phyloP scores from a whole-genome alignment of 2,113 vertebrate species.

The Dicerorhinus sumatrensis region DNA sequence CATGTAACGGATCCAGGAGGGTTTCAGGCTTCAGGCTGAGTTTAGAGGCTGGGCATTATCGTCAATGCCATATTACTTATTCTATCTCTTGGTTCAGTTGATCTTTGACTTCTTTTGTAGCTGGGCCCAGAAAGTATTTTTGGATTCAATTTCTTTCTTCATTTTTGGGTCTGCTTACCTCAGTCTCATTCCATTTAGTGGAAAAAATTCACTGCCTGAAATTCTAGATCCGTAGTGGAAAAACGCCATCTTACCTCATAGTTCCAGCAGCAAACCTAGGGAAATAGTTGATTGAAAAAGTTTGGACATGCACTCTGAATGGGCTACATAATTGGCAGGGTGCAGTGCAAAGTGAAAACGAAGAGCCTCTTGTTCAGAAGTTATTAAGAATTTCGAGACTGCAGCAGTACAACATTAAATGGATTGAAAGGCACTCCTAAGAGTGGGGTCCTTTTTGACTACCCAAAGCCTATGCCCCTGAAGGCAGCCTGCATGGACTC shows the following conservation, averaged over 20 bases:
- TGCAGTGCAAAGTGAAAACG: not conserved
- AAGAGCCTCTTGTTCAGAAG: not conserved
- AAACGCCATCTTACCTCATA: not conserved
- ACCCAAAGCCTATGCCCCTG: not conserved
- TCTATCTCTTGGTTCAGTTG: not conserved
- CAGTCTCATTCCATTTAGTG: not conserved
- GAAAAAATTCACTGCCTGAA: not conserved
- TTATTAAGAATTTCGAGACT: not conserved
- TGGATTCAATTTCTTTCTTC: not conserved
- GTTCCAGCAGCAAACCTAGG: not conserved
- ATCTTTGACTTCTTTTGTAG: not conserved
- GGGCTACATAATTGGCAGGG: not conserved
- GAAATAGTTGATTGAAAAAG: not conserved
- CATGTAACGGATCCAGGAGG: not conserved
- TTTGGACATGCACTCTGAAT: not conserved
- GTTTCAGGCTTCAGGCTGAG: not conserved
- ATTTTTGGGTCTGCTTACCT: not conserved
- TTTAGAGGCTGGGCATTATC: not conserved
- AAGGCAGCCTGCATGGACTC: not conserved
- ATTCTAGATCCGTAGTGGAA: not conserved
- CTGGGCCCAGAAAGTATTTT: not conserved
- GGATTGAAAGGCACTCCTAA: not conserved
- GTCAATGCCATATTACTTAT: not conserved
- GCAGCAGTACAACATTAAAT: not conserved
- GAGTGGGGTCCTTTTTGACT: not conserved